Evolutionary conservation across 2,113 vertebrate species (phyloP).

Genomic region (Bos taurus): ARS-UCD2.0 NC_037357.1:135027501-135028000

Average conservation of each 20-base stretch:
- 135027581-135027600: background rate
- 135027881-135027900: background rate
- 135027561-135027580: background rate
- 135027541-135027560: background rate
- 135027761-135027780: background rate
- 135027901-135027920: background rate
- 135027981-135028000: background rate
- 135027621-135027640: background rate
- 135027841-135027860: background rate
- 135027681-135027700: background rate
- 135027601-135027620: background rate
- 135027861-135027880: background rate
- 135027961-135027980: background rate
- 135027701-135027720: accelerated
- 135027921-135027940: background rate
- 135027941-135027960: background rate
- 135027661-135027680: background rate
- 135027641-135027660: background rate
- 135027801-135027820: background rate
- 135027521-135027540: background rate
- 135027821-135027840: background rate
- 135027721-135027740: accelerated
- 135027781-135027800: background rate
- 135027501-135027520: background rate
- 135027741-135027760: background rate